Evolutionary conservation across 2,888 invertebrate species (phyloP), one percentile per base, ranked within the genome.

Genomic region (Hydrotaea cyrtoneurina): DNA sequence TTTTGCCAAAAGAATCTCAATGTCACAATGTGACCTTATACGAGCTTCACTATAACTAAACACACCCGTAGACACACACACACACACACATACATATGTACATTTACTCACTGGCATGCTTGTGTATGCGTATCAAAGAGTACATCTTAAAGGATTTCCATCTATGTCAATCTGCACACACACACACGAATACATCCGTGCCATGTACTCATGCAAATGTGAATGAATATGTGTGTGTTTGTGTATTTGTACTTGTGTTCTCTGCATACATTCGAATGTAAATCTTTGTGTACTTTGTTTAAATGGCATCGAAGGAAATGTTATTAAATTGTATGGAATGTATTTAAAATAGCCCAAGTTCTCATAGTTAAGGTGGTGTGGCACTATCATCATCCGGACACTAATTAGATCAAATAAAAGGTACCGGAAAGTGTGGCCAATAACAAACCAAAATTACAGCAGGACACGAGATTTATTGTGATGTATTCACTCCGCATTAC

Each of bases 11-110:
- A n/a, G 64, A 64, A 64, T 39, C 64, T 64, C 64, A 64, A 64
- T 64, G 64, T 64, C 64, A 64, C 64, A 64, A 64, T 64, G 64
- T 64, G 64, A 64, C 64, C 64, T 64, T 64, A 64, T 64, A 19
- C 31, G 64, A 36, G n/a, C 3, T 10, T 11, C 19, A 36, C 19
- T 17, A n/a, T 39, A 39, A 26, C 17, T n/a, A 4, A 36, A 1
- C 17, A 10, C 64, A 31, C 17, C 36, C 10, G 36, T 17, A 36
- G 2, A 7, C 17, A 64, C 17, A 36, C 21, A 3, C 21, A 31
- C 31, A 7, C 3, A 31, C 31, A 31, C n/a, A n/a, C n/a, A n/a
- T n/a, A n/a, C n/a, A n/a, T n/a, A n/a, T n/a, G n/a, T n/a, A n/a
- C n/a, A n/a, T n/a, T n/a, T n/a, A n/a, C n/a, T n/a, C n/a, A n/a